phyloP scores from a whole-genome alignment of 1,140 invertebrate genomes.

The Dinoponera quadriceps region DNA sequence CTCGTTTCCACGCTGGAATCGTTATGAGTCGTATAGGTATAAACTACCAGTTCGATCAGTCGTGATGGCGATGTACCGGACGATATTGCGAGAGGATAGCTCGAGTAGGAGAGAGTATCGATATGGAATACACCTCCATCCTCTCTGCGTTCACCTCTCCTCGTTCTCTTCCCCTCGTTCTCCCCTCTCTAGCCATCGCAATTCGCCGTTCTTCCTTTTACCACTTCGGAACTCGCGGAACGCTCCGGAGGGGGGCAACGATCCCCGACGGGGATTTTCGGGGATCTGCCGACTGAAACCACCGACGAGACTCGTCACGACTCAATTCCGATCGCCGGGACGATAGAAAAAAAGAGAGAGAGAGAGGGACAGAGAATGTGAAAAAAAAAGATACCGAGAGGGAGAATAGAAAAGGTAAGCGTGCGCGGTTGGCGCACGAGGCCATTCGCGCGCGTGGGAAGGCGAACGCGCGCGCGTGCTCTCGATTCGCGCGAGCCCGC shows the following conservation, averaged over 20 bases:
- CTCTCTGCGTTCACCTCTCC: slow-evolving; percentile 45
- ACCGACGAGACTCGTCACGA: slow-evolving; percentile 75
- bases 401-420: too few relatives aligned
- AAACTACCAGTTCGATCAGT: slow-evolving; percentile 77
- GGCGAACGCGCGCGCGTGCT: slow-evolving; percentile 39
- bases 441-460: slow-evolving; percentile 41
- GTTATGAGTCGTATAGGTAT: slow-evolving; percentile 76
- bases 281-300: slow-evolving; percentile 74
- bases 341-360: slow-evolving; percentile 66
- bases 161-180: slow-evolving; percentile 27
- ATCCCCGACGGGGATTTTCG: slow-evolving; percentile 77
- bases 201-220: slow-evolving; percentile 61
- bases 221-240: slow-evolving; percentile 72
- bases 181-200: slow-evolving; percentile 29
- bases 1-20: slow-evolving; percentile 60
- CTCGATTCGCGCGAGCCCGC: slow-evolving; percentile 14
- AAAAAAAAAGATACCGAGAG: background rate
- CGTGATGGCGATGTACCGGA: slow-evolving; percentile 73
- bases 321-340: slow-evolving; percentile 69
- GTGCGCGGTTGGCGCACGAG: background rate
- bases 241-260: slow-evolving; percentile 73
- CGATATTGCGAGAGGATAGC: slow-evolving; percentile 78
- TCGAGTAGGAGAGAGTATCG: slow-evolving; percentile 73
- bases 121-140: slow-evolving; percentile 74
- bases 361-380: background rate